Percentiles rank a stretch among this genome's conserved stretches.
Evolutionary conservation across 2,888 invertebrate species (phyloP).

Genomic region (Microchrysa polita): DNA sequence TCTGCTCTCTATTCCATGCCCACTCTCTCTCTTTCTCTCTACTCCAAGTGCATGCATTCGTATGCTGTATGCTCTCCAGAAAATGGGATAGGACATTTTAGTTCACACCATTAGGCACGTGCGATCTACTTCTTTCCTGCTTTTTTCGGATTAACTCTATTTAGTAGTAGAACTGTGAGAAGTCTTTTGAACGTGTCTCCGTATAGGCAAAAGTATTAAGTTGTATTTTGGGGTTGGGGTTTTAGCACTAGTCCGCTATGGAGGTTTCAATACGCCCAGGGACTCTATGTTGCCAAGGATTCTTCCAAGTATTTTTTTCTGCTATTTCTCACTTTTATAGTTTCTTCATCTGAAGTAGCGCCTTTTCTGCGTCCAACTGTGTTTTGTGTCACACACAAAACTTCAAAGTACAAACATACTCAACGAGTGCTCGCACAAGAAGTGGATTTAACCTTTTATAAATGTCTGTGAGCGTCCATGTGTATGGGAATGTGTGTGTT

Average conservation of each 20-base stretch:
- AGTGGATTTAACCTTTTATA: too few relatives aligned
- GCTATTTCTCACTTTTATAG: neutral
- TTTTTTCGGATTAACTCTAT: slow-evolving; percentile 44
- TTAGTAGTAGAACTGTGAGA: neutral
- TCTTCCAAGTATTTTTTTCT: too few relatives aligned
- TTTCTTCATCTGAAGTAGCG: slow-evolving; percentile 1
- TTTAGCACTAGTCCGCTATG: neutral
- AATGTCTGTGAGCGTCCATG: too few relatives aligned
- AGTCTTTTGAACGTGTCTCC: too few relatives aligned
- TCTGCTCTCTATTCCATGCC: neutral
- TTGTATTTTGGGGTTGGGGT: neutral
- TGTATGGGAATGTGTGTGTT: too few relatives aligned
- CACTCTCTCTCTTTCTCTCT: too few relatives aligned
- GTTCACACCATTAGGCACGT: slow-evolving; percentile 53
- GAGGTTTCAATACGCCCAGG: slow-evolving; percentile 10
- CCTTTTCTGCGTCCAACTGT: slow-evolving; percentile 11
- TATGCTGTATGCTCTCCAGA: too few relatives aligned
- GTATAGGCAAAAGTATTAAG: neutral
- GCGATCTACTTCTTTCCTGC: slow-evolving; percentile 53
- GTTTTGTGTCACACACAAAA: slow-evolving; percentile 2
- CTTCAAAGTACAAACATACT: slow-evolving; percentile 4
- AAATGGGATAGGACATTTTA: slow-evolving; percentile 43
- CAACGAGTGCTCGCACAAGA: neutral
- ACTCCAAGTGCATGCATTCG: too few relatives aligned
- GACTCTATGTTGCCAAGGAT: neutral